Evolutionary conservation across 2,797 vertebrate species (phyloP), one percentile per base, ranked within the genome.

Genomic region (Sternotherus odoratus): DNA sequence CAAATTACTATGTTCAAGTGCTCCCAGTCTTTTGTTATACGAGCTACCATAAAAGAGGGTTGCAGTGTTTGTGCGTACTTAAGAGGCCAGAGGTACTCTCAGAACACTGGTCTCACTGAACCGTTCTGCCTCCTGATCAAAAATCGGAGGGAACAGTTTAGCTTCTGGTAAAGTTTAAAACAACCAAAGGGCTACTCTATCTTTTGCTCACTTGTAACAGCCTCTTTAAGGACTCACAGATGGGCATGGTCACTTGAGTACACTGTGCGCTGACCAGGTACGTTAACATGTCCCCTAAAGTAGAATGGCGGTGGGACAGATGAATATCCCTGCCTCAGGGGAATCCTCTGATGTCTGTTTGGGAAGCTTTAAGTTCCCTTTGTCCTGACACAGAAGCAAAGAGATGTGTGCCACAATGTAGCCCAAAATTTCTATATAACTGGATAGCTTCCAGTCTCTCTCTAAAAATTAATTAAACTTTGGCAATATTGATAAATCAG

Each of bases 21-120:
- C 56, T 82, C 83, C 51, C 60, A 86, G n/a, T 1, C 21, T 94
- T 93, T 87, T 95, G 46, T 82, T 17, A 13, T 13, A 48, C 10
- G 83, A 28, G 24, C 24, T 46, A 33, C 23, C 24, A 36, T 82
- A 83, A 83, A 93, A 79, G 36, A 46, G 33, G 33, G 53, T 24
- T 53, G 72, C 21, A 50, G 2, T 85, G 85, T 81, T 2, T 74
- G 69, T 24, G 83, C 95, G 87, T 86, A 87, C 85, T 92, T 94
- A 69, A 24, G 66, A 50, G 24, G 86, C 86, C 91, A 88, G 82
- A 85, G 28, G 23, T 46, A 74, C 26, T 21, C 23, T 74, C 23
- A 36, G 9, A 4, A 66, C n/a, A 26, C 17, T 36, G 33, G 48
- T 79, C 63, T 92, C 51, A 75, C 87, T 85, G 88, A 3, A 82